Evolutionary conservation across 2,113 vertebrate species (phyloP).

Genomic region (Pelmatolapia mariae): DNA sequence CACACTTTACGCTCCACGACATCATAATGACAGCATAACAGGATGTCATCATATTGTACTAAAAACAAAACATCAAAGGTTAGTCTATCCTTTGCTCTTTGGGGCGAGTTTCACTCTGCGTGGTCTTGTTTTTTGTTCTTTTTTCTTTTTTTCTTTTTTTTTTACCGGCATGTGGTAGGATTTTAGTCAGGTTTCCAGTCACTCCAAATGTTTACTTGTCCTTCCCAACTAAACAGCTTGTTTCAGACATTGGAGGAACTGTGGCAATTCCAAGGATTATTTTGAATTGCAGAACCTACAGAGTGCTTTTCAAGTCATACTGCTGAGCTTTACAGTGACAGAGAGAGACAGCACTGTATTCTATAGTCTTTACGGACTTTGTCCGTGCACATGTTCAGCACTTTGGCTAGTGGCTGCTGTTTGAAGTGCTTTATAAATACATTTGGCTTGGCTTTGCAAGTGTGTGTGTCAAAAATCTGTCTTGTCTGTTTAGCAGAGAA

Average conservation of each 20-base stretch:
- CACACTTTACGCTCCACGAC: not conserved
- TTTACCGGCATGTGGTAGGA: accelerated
- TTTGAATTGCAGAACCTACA: not conserved
- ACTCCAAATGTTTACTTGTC: not conserved
- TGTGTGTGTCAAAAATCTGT: not conserved
- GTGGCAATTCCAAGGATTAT: not conserved
- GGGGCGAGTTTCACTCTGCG: not conserved
- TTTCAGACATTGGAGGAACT: not conserved
- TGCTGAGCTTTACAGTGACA: not conserved
- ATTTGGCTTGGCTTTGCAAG: not conserved
- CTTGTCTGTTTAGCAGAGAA: not conserved
- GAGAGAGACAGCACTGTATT: not conserved
- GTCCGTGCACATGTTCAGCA: not conserved
- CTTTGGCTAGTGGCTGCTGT: not conserved
- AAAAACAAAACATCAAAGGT: not conserved
- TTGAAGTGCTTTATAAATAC: not conserved
- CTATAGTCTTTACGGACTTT: not conserved
- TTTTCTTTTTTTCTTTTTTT: accelerated
- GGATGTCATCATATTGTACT: not conserved
- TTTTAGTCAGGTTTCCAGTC: not conserved
- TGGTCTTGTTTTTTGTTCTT: not conserved
- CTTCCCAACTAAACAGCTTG: not conserved
- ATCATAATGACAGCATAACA: not conserved
- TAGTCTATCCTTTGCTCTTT: not conserved
- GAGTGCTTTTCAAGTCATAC: accelerated